Evolutionary conservation across 2,888 invertebrate species (phyloP).

Genomic region (Lithophane semibrunnea): DNA sequence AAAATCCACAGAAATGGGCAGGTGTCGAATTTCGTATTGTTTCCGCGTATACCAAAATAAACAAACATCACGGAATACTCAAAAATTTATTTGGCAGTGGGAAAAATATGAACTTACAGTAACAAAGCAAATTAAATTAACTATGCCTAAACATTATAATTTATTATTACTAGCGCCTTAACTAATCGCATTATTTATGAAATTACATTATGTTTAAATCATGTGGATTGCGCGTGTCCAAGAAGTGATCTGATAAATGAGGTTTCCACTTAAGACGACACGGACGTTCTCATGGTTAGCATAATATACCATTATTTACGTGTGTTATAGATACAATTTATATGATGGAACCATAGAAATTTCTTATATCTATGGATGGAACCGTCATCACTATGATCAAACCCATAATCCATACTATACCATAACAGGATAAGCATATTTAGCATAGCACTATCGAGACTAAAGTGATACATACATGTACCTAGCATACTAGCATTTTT

Average conservation of each 20-base stretch:
- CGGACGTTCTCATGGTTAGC: neutral
- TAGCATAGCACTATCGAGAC: neutral
- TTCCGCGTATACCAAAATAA: constrained; percentile 2
- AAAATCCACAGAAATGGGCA: constrained; percentile 10
- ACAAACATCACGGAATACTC: neutral
- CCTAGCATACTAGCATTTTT: neutral
- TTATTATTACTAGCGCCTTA: neutral
- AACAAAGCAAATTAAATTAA: neutral
- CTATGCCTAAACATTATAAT: neutral
- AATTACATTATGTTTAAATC: constrained; percentile 8
- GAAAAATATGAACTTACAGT: neutral
- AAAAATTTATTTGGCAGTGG: neutral
- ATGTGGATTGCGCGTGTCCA: neutral
- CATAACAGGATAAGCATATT: neutral
- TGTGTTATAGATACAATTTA: too few species aligned
- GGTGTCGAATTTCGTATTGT: constrained; percentile 7
- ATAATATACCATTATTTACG: neutral
- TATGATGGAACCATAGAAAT: too few species aligned
- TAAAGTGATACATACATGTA: neutral
- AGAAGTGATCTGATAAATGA: neutral
- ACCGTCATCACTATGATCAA: neutral
- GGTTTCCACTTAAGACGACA: neutral
- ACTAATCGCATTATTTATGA: neutral
- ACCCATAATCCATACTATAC: neutral
- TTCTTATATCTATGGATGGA: too few species aligned